phyloP scores from a whole-genome alignment of 2,888 invertebrate species.

The Lysandra bellargus region DNA sequence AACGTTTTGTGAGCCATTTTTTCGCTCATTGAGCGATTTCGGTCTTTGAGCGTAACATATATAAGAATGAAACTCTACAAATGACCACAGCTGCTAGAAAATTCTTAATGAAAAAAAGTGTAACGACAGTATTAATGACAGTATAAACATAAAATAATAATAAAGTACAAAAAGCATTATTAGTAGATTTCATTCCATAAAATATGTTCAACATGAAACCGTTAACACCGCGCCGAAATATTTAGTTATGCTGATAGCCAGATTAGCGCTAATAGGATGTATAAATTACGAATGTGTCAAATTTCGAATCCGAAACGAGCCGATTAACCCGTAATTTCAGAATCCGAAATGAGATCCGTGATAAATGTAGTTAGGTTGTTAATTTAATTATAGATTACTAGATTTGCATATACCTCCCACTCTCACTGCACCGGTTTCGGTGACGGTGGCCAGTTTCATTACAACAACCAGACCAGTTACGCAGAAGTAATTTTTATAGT shows the following conservation, averaged over 20 bases:
- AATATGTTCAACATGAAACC: not conserved
- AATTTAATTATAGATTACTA: not conserved
- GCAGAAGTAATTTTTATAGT: too few species aligned
- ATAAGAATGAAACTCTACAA: too few species aligned
- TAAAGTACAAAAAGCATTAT: not conserved
- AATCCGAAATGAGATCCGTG: not conserved
- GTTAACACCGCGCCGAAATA: not conserved
- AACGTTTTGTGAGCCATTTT: too few species aligned
- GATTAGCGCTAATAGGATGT: not conserved
- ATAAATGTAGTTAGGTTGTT: not conserved
- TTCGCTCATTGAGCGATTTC: too few species aligned
- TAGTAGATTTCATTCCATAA: not conserved
- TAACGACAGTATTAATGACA: too few species aligned
- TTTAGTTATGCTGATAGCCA: not conserved
- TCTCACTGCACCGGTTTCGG: too few species aligned
- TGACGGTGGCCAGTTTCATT: too few species aligned
- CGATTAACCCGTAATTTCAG: not conserved
- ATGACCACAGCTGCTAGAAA: too few species aligned
- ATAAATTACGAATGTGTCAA: slow-evolving; percentile 13
- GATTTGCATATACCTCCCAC: too few species aligned
- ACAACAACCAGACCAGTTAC: too few species aligned
- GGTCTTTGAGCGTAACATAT: too few species aligned
- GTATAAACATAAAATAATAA: not conserved
- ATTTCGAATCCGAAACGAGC: not conserved
- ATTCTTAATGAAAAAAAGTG: too few species aligned